Base-by-base conservation (phyloP, 1,140 invertebrate genomes). In the Tetragnatha versicolor region DNA sequence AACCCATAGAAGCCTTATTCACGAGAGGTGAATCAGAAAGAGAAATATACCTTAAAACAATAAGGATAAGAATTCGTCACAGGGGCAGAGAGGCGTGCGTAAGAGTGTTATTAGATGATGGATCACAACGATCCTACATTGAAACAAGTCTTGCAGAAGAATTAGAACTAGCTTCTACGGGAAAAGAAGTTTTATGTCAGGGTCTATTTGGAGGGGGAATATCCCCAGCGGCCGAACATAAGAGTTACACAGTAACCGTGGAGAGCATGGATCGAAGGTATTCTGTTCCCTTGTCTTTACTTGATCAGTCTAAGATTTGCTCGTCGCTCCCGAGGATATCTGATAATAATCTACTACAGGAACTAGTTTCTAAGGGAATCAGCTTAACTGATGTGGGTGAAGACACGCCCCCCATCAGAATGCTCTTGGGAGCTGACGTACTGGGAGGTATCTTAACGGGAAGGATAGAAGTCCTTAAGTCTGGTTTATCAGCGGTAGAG, bases 361-460 rank as follows among this genome's bases (percentile, higher is more conserved):
- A 60, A 6, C 53, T 69, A 27, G 27, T 25, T 49, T 37, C 27
- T 22, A 25, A 31, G 22, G 37, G 29, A 9, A 79, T 79, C n/a
- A 35, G 25, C 22, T 1, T 70, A 0, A 51, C 37, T 39, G 65
- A 70, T 61, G 55, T 70, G 42, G 29, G 53, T 49, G 49, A 47
- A 61, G 55, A 69, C 37, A 35, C 27, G 4, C 53, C 42, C 22
- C 63, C 65, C 6, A 33, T 68, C 25, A 61, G 53, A 78, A 3
- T 79, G 33, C 55, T 70, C 14, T 20, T 70, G 12, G 76, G 65
- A 69, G 63, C 65, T 49, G 53, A 79, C 37, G 22, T 70, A 20
- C 77, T 70, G n/a, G 49, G 49, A 66, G n/a, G n/a, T n/a, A n/a
- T n/a, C 45, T 68, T 78, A 31, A 60, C 65, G 47, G 76, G 65